These are phyloP conservation scores for Clarias batrachus DNA, from an alignment of 2,113 vertebrate species.

Conservation along the genomic window DNA sequence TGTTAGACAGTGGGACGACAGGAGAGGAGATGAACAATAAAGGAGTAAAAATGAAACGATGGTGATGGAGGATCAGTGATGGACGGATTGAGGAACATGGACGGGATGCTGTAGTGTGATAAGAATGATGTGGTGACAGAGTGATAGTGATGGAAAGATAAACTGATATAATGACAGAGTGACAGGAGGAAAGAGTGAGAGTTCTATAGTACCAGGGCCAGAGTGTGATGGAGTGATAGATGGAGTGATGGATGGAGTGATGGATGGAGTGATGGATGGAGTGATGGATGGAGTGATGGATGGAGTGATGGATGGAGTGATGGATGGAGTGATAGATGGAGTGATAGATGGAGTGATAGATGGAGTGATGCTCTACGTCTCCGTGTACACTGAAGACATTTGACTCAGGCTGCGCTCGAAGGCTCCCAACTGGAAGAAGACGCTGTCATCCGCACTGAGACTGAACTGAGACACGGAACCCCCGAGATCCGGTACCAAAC, in stretches of 20 bases:
- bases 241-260: not conserved
- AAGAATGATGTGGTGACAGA: not conserved
- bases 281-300: not conserved
- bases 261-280: not conserved
- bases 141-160: not conserved
- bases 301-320: not conserved
- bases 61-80: not conserved
- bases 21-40: not conserved
- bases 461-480: constrained; percentile 79
- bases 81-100: not conserved
- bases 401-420: constrained; percentile 93
- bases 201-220: too few relatives aligned
- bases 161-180: not conserved
- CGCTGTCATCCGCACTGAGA: constrained; percentile 80
- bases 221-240: not conserved
- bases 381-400: constrained; percentile 91
- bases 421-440: constrained; percentile 88
- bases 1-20: too few relatives aligned
- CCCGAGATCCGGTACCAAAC: constrained; percentile 78
- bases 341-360: not conserved
- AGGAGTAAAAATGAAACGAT: too few relatives aligned
- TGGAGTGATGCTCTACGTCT: constrained; percentile 71
- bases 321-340: not conserved
- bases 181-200: not conserved
- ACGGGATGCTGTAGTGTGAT: not conserved